Evolutionary conservation across 64 coral and sea anemone species (phyloP), one percentile per base, ranked within the genome.

Genomic region (Astreopora myriophthalma): DNA sequence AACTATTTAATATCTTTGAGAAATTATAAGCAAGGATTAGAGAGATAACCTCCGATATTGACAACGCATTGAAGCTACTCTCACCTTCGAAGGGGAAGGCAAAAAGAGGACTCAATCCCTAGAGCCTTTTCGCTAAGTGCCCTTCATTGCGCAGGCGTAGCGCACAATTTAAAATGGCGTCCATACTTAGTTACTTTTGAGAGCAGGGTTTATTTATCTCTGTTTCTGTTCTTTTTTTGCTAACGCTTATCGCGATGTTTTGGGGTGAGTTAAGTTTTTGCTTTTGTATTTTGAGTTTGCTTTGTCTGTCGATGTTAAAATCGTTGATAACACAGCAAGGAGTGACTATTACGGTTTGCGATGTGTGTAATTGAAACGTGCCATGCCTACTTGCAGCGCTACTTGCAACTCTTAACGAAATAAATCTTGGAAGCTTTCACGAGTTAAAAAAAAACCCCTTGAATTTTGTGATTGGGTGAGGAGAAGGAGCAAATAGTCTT

Each of bases 21-120:
- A 83, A 26, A 38, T 39, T 65, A 23, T n/a, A 33, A 64, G 57
- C 2, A 30, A 86, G 38, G 90, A 93, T 96, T 79, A 79, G 11
- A 23, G 8, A 86, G 95, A 96, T 96, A 87, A 74, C 74, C 28
- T 44, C 37, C 51, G 95, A 94, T 96, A 65, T 65, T 13, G 51
- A 86, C 13, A 44, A 67, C 23, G 29, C 27, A 70, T 74, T 77
- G 48, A 26, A 23, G 3, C 17, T 8, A 42, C 19, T 91, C 86
- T 93, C 89, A 94, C 92, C 95, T 93, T 94, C 71, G 67, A 75
- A 76, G 76, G 79, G 89, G 82, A 87, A 74, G 89, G 85, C 22
- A 48, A 87, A 93, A 94, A 96, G 95, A 96, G 95, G 57, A 96
- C 80, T 87, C 61, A 0, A 90, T 87, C 73, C 95, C 95, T 87